Conservation (phyloP, 2,888 invertebrate species). For the Drosophila yooni region DNA sequence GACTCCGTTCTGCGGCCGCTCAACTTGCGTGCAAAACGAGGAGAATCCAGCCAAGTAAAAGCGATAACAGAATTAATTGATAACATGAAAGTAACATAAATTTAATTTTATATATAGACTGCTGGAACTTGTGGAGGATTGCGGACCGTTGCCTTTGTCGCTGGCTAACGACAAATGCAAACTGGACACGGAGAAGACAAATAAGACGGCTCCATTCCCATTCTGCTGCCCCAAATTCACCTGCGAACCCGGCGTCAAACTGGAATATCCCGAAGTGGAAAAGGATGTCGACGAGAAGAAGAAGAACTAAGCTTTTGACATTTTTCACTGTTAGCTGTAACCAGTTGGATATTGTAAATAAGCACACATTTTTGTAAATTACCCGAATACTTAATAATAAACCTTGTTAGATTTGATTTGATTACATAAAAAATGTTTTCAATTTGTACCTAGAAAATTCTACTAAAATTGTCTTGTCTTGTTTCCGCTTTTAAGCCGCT, state of each 20-base stretch:
- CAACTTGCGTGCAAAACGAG: conserved; percentile 93
- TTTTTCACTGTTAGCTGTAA: conserved; percentile 2
- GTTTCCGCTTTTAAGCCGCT: not conserved
- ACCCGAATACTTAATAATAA: not conserved
- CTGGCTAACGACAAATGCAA: conserved; percentile 93
- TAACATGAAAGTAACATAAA: not conserved
- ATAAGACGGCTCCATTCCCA: conserved; percentile 95
- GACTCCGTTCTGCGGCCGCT: conserved; percentile 95
- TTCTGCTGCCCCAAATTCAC: conserved; percentile 94
- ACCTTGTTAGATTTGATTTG: not conserved
- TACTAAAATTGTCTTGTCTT: not conserved
- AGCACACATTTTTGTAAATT: not conserved
- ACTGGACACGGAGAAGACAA: conserved; percentile 93
- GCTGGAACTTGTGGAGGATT: conserved; percentile 94
- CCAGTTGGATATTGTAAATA: not conserved
- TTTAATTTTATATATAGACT: conserved; percentile 85
- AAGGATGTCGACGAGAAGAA: conserved; percentile 84
- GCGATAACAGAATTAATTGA: not conserved
- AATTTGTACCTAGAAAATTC: not conserved
- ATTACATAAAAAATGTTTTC: not conserved
- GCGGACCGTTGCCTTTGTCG: conserved; percentile 92
- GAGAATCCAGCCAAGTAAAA: conserved; percentile 88
- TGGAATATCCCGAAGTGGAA: conserved; percentile 93
- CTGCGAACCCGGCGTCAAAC: conserved; percentile 93
- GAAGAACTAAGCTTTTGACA: not conserved